These are phyloP conservation scores for Drosophila asahinai DNA, from an alignment of 1,140 invertebrate species.

Conservation along the genomic window DNA sequence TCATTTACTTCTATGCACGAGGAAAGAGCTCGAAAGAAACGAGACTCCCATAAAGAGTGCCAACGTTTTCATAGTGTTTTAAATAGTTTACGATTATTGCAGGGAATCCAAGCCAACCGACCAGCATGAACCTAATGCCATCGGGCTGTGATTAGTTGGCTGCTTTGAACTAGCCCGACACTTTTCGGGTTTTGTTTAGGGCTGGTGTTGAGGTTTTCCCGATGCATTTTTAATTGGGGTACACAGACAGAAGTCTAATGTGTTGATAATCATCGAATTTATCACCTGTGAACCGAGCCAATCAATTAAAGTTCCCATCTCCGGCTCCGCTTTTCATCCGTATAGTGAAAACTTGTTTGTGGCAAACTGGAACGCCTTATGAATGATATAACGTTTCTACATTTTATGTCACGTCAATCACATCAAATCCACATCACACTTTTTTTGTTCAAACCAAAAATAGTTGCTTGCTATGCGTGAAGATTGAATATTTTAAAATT, in stretches of 20 bases:
- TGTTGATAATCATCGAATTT: slow-evolving; percentile 80
- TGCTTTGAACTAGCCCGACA: slow-evolving; percentile 68
- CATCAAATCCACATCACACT: slow-evolving; percentile 49
- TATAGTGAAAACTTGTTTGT: slow-evolving; percentile 41
- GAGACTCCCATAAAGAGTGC: slow-evolving; percentile 67
- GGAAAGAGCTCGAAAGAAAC: slow-evolving; percentile 37
- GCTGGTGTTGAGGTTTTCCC: slow-evolving; percentile 35
- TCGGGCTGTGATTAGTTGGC: slow-evolving; percentile 57
- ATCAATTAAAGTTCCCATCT: slow-evolving; percentile 44
- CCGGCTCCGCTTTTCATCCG: neutral
- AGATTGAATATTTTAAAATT: slow-evolving; percentile 4
- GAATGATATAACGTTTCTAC: slow-evolving; percentile 57
- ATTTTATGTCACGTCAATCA: slow-evolving; percentile 79
- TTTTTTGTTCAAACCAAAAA: slow-evolving; percentile 44
- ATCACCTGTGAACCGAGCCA: slow-evolving; percentile 75
- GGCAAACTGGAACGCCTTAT: slow-evolving; percentile 20
- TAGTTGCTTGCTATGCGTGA: slow-evolving; percentile 38
- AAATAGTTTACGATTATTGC: slow-evolving; percentile 81
- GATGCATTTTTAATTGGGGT: slow-evolving; percentile 81
- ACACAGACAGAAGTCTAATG: slow-evolving; percentile 48
- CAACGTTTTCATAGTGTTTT: slow-evolving; percentile 73
- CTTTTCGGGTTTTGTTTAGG: slow-evolving; percentile 29
- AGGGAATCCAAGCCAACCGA: slow-evolving; percentile 41
- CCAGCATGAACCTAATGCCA: slow-evolving; percentile 45
- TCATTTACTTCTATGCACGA: slow-evolving; percentile 73